Base-by-base conservation (phyloP, 2,797 vertebrate species). In the Anguilla megastoma region DNA sequence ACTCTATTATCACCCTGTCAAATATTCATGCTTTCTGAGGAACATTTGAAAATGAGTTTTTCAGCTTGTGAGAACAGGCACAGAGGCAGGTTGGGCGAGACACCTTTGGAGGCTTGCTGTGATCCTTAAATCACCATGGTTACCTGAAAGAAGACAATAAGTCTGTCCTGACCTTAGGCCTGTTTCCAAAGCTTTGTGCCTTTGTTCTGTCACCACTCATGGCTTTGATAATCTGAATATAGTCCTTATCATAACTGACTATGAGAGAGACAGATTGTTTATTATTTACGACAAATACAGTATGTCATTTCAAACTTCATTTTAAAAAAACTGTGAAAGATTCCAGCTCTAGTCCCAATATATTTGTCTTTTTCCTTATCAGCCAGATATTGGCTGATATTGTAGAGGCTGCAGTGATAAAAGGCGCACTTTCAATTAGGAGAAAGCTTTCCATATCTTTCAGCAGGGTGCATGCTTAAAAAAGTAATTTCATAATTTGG, bases 1-100 rank as follows among this genome's bases (percentile, higher is more conserved):
- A 82, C 6, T 50, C 21, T 82, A 50, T 82, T 48, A 82, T 82
- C 79, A 48, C 45, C 41, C 79, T 48, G 79, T 82, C 79, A 82
- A 8, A 9, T 45, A n/a, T 82, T 48, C 79, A 12, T n/a, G 45
- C 41, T 50, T 82, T 24, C 79, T n/a, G 24, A 1, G 18, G 41
- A 16, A 41, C 33, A 76, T 41, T 36, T 76, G 74, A n/a, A 76
- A 76, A 76, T 76, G 12, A 76, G 69, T 41, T 76, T 76, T 41
- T 76, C 10, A 41, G 74, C 12, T 50, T 12, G 24, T 50, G 45
- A 50, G 45, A 82, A 50, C 7, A 12, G 36, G 24, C 41, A n/a
- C 21, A 82, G 9, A 82, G 7, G 14, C 41, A 48, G 79, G 69
- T 30, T 3, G 18, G 74, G 36, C 18, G 74, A 41, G 30, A 76